Evolutionary conservation across 2,888 invertebrate species (phyloP).

Genomic region (Drosophila nigritarsus): DNA sequence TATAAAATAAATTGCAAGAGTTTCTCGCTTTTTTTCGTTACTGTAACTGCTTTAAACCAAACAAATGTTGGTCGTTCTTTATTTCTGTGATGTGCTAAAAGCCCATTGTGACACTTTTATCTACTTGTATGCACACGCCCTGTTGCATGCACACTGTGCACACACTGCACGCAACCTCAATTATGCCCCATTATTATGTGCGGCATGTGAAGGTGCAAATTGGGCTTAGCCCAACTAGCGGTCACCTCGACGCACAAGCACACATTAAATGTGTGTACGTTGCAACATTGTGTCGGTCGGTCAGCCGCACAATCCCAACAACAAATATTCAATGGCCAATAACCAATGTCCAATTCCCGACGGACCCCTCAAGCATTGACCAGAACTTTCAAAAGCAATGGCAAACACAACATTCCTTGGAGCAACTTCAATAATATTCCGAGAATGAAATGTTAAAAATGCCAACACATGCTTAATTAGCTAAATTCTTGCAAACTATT

Average conservation of each 20-base stretch:
- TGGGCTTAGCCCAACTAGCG: conserved; percentile 14
- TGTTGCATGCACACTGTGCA: conserved; percentile 28
- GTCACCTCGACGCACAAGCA: conserved; percentile 9
- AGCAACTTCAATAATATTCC: background rate
- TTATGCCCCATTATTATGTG: background rate
- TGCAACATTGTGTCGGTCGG: background rate
- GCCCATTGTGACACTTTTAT: background rate
- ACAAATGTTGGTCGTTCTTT: background rate
- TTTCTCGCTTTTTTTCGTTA: background rate
- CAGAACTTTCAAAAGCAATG: background rate
- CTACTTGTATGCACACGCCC: conserved; percentile 9
- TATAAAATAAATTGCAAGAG: background rate
- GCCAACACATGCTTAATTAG: too few relatives aligned
- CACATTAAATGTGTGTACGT: background rate
- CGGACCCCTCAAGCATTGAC: background rate
- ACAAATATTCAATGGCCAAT: background rate
- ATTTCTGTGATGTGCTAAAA: background rate
- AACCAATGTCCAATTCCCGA: background rate
- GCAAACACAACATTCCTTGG: background rate
- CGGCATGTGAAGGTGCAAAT: conserved; percentile 6
- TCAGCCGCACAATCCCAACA: background rate
- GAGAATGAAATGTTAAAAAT: background rate
- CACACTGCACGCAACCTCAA: conserved; percentile 1
- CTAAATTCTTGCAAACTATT: background rate
- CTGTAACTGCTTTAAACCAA: background rate